Percentiles rank a stretch among this genome's conserved stretches.
Evolutionary conservation across 1,140 invertebrate species (phyloP).

Genomic region (Phocides pigmalion): DNA sequence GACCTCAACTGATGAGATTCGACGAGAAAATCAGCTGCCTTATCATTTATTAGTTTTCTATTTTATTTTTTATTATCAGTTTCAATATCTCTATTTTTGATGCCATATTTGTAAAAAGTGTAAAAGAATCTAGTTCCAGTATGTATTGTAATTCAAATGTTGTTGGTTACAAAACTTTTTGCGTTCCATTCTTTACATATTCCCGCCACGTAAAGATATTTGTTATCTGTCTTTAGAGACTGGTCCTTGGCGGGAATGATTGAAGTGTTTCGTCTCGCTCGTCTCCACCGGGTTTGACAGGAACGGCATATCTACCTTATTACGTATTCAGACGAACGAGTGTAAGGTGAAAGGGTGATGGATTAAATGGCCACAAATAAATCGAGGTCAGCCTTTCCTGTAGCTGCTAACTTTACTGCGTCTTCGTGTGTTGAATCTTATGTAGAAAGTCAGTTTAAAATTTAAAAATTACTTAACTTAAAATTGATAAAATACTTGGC

Average conservation of each 20-base stretch:
- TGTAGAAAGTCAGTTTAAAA: neutral
- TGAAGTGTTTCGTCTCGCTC: slow-evolving; percentile 5
- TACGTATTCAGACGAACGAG: slow-evolving; percentile 31
- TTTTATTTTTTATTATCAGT: too few species aligned
- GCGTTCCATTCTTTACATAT: neutral
- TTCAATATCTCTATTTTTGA: too few species aligned
- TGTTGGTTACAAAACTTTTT: slow-evolving; percentile 2
- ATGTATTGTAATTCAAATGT: slow-evolving; percentile 8
- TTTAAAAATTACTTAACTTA: too few species aligned
- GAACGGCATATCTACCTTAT: neutral
- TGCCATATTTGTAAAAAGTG: too few species aligned
- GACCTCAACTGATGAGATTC: too few species aligned
- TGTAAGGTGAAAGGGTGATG: slow-evolving; percentile 19
- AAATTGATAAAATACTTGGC: too few species aligned
- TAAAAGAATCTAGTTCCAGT: too few species aligned
- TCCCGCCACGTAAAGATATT: slow-evolving; percentile 23
- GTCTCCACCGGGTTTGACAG: neutral
- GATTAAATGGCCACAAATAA: slow-evolving; percentile 22
- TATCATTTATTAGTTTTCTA: too few species aligned
- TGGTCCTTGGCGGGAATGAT: slow-evolving; percentile 19
- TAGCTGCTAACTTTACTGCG: slow-evolving; percentile 10
- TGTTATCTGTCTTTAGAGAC: slow-evolving; percentile 23
- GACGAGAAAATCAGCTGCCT: too few species aligned
- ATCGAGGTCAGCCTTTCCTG: slow-evolving; percentile 10
- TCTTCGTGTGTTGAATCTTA: slow-evolving; percentile 9